phyloP scores from a whole-genome alignment of 2,113 vertebrate genomes.

The Azemiops feae region DNA sequence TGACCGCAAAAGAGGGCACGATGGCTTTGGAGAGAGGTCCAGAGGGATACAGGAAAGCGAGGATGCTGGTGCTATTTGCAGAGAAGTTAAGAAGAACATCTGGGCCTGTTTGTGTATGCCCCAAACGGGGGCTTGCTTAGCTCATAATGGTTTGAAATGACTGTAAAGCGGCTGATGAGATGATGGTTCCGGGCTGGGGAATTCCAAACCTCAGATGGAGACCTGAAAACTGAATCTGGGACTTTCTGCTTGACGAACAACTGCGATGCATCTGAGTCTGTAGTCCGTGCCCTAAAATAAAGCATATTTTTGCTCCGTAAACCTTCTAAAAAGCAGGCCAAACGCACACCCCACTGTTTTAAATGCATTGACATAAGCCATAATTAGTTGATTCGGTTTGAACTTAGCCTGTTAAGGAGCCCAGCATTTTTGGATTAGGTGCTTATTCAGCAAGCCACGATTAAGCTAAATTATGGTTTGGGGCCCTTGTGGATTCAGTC shows the following conservation, averaged over 20 bases:
- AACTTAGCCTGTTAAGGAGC: not conserved
- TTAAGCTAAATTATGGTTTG: not conserved
- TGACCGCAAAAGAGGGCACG: accelerated
- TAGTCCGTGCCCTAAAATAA: not conserved
- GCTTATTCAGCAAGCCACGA: not conserved
- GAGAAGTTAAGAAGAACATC: not conserved
- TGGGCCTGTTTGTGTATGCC: not conserved
- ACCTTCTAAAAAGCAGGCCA: not conserved
- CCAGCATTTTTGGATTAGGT: not conserved
- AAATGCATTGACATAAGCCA: not conserved
- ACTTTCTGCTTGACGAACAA: not conserved
- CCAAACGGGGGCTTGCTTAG: not conserved
- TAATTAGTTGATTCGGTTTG: not conserved
- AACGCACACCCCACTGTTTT: not conserved
- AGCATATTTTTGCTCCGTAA: no score
- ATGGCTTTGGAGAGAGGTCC: not conserved
- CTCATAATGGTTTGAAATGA: not conserved
- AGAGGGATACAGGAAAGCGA: not conserved
- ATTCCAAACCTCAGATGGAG: not conserved
- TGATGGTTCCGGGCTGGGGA: not conserved
- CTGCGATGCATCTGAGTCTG: not conserved
- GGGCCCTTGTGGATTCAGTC: not conserved
- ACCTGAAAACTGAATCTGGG: not conserved
- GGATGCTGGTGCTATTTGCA: not conserved
- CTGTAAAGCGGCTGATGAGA: not conserved